A percentile compares a stretch with the other conserved stretches of the same genome.
These are phyloP conservation scores for Diachasmimorpha longicaudata DNA, from an alignment of 1,140 invertebrate genomes.

Conservation along the genomic window DNA sequence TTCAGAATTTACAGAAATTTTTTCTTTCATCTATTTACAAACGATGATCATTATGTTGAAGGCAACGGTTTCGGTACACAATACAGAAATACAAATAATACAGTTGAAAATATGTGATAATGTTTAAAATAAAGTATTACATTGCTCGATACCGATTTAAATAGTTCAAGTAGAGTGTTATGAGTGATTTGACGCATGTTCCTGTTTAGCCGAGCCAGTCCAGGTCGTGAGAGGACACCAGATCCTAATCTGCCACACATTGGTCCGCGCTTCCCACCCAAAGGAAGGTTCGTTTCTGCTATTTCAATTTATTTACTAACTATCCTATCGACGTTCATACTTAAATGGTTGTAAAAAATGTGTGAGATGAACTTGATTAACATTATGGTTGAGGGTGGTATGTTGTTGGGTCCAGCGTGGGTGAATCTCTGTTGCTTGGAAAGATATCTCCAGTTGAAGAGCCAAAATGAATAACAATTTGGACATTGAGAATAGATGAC, in stretches of 20 bases:
- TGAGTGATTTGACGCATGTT: conserved; percentile 67
- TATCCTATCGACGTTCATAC: not conserved
- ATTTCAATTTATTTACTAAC: conserved; percentile 22
- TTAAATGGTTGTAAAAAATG: not conserved
- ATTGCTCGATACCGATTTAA: conserved; percentile 8
- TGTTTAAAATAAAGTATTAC: not conserved
- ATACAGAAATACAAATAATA: not conserved
- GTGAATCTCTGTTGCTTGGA: not conserved
- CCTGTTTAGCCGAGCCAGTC: conserved; percentile 80
- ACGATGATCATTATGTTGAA: not conserved
- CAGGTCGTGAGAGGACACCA: conserved; percentile 78
- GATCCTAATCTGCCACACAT: conserved; percentile 83
- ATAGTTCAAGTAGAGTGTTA: conserved; percentile 45
- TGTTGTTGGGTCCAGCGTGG: not conserved
- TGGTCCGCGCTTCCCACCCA: conserved; percentile 84
- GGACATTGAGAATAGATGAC: too few species aligned
- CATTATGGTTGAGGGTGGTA: not conserved
- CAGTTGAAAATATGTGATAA: not conserved
- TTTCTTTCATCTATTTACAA: too few species aligned
- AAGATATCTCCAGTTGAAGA: too few species aligned
- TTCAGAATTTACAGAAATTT: too few species aligned
- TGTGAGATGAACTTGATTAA: not conserved
- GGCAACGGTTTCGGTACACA: too few species aligned
- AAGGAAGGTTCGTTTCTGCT: conserved; percentile 70
- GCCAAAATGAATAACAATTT: too few species aligned